A percentile compares a stretch with the other conserved stretches of the same genome.
These are phyloP conservation scores for Climacteris rufus DNA, from an alignment of 2,113 vertebrate genomes.

Conservation along the genomic window DNA sequence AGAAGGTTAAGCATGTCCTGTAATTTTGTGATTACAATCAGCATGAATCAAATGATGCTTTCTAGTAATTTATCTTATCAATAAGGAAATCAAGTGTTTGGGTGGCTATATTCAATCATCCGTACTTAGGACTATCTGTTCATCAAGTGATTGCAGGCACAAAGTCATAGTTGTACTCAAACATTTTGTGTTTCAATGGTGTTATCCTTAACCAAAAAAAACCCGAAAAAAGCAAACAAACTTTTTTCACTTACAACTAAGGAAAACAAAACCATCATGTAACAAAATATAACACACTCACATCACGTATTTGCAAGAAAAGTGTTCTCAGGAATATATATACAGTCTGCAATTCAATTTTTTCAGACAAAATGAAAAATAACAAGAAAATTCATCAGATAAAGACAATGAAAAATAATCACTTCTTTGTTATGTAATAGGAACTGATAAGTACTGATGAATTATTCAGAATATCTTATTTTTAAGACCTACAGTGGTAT, in stretches of 20 bases:
- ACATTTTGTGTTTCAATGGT: background rate
- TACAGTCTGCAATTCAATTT: background rate
- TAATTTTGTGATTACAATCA: background rate
- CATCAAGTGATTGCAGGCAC: background rate
- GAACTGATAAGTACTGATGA: background rate
- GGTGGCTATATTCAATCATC: background rate
- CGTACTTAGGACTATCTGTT: background rate
- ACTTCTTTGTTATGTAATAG: background rate
- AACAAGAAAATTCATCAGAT: background rate
- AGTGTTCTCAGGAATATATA: background rate
- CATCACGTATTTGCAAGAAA: background rate
- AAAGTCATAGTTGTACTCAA: background rate
- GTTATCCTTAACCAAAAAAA: background rate
- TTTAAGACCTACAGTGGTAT: background rate
- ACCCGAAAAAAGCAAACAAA: background rate
- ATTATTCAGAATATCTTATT: background rate
- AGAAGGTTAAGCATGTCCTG: background rate
- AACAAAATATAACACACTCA: background rate
- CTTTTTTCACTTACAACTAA: background rate
- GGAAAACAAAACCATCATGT: background rate
- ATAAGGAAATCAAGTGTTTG: background rate
- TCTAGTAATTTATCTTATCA: background rate
- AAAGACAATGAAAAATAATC: background rate
- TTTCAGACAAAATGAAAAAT: background rate
- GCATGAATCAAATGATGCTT: background rate